These are phyloP conservation scores for Hirudo medicinalis DNA, from an alignment of 1,140 invertebrate genomes.

Conservation along the genomic window DNA sequence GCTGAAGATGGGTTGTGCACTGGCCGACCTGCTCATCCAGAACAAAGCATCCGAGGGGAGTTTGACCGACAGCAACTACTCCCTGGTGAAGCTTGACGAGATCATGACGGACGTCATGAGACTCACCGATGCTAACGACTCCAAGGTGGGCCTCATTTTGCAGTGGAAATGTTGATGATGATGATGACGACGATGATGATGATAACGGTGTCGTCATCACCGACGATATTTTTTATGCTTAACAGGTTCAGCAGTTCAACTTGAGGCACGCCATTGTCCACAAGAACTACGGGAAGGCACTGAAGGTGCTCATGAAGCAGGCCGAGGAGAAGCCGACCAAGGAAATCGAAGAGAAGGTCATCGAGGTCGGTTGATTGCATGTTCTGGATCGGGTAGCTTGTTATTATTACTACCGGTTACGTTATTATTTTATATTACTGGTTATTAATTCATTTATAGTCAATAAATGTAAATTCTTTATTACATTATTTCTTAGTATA, in stretches of 20 bases:
- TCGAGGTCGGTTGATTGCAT: constrained; percentile 43
- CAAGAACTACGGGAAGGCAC: constrained; percentile 62
- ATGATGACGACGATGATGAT: not conserved
- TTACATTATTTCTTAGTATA: no score
- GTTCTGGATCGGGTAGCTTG: not conserved
- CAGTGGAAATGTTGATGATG: no score
- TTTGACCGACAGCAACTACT: constrained; percentile 20
- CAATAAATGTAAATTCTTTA: not conserved
- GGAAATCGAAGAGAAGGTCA: constrained; percentile 59
- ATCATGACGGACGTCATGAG: constrained; percentile 59
- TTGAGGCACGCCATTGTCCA: constrained; percentile 65
- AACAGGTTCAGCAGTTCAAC: constrained; percentile 56
- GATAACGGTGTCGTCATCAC: no score
- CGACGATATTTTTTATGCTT: not conserved
- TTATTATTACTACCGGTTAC: not conserved
- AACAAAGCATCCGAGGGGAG: constrained; percentile 16
- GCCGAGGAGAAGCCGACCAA: constrained; percentile 62
- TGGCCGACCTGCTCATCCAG: constrained; percentile 27
- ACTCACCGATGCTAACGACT: constrained; percentile 62
- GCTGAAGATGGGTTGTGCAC: constrained; percentile 51
- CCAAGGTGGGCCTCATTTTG: constrained; percentile 52
- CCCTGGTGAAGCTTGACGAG: constrained; percentile 49
- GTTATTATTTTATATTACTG: constrained; percentile 10
- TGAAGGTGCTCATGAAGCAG: constrained; percentile 60
- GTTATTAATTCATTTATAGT: not conserved